phyloP scores from a whole-genome alignment of 2,797 vertebrate species.

The Sphaeramia orbicularis region DNA sequence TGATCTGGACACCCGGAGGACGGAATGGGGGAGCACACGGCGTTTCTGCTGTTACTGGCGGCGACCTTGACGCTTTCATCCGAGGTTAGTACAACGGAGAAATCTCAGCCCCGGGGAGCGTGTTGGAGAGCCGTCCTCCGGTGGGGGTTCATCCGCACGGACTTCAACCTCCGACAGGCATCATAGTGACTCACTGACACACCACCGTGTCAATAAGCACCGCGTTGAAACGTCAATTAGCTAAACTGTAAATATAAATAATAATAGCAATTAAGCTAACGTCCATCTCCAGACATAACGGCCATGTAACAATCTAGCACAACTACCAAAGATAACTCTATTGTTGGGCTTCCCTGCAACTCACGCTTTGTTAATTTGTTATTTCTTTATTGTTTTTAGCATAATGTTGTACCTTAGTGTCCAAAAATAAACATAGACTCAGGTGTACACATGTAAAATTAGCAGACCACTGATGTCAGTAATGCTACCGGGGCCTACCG shows the following conservation, averaged over 20 bases:
- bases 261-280: not conserved
- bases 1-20: slow-evolving; percentile 60
- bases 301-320: not conserved
- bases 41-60: slow-evolving; percentile 79
- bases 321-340: not conserved
- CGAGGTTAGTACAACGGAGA: slow-evolving; percentile 79
- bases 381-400: fast-evolving
- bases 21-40: slow-evolving; percentile 79
- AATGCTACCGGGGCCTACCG: slow-evolving; percentile 52
- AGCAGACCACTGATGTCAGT: slow-evolving; percentile 21
- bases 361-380: not conserved
- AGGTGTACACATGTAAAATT: slow-evolving; percentile 22
- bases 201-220: not conserved
- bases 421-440: too few relatives aligned
- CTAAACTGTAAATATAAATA: not conserved
- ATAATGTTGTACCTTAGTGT: fast-evolving
- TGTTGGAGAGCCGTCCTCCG: not conserved
- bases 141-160: not conserved
- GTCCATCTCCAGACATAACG: not conserved
- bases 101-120: slow-evolving; percentile 24
- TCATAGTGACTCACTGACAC: not conserved
- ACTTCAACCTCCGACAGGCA: not conserved
- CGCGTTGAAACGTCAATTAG: not conserved
- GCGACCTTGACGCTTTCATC: slow-evolving; percentile 85
- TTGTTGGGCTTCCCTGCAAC: not conserved